Evolutionary conservation across 2,797 vertebrate genomes (phyloP).

Genomic region (Hylomyscus alleni): DNA sequence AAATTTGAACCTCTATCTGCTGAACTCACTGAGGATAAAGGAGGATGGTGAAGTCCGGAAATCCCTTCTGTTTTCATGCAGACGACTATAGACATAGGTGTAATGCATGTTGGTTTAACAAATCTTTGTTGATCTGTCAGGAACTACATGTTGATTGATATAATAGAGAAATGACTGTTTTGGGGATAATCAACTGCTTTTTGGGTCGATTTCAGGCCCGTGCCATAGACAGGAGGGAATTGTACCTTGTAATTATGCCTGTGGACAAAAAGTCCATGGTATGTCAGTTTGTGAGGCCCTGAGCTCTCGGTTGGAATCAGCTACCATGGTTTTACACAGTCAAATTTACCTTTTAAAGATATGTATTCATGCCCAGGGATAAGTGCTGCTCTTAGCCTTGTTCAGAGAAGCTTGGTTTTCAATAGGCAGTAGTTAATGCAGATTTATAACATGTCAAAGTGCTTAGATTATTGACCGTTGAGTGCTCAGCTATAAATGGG

Average conservation of each 20-base stretch:
- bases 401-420: background rate
- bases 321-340: background rate
- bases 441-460: background rate
- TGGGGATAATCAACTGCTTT: background rate
- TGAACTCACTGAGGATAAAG: background rate
- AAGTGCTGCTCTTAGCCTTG: background rate
- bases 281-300: background rate
- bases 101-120: background rate
- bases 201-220: background rate
- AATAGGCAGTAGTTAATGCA: background rate
- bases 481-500: background rate
- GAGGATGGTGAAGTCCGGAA: background rate
- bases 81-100: background rate
- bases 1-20: background rate
- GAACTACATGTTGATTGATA: background rate
- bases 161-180: background rate
- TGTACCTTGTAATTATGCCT: background rate
- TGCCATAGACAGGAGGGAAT: background rate
- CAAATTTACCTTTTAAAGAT: background rate
- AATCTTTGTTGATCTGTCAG: background rate
- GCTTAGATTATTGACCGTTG: background rate
- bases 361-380: background rate
- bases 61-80: background rate
- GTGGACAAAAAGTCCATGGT: background rate
- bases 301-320: background rate